Evolutionary conservation across 2,113 vertebrate genomes (phyloP).

Genomic region (Tupaia chinensis): DNA sequence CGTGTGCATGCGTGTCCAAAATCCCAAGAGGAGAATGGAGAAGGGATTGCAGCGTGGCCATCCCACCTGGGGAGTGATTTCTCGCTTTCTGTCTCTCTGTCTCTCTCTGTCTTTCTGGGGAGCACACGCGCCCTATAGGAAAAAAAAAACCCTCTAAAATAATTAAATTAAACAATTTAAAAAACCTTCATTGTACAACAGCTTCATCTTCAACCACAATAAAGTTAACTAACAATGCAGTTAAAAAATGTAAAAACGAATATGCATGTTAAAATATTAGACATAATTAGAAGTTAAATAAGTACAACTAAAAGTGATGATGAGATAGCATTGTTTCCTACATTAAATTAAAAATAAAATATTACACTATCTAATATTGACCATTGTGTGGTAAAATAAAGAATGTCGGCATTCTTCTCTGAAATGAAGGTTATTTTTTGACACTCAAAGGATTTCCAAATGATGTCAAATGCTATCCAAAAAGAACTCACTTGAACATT

Average conservation of each 20-base stretch:
- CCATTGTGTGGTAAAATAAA: not conserved
- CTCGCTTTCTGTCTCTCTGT: too few species aligned
- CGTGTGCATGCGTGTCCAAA: too few species aligned
- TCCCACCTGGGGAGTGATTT: too few species aligned
- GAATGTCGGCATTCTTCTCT: not conserved
- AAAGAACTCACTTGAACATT: not conserved
- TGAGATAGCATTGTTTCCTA: not conserved
- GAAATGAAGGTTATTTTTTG: not conserved
- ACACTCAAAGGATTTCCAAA: not conserved
- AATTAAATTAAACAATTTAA: too few species aligned
- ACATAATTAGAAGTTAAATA: not conserved
- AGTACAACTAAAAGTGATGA: not conserved
- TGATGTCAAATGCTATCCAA: not conserved
- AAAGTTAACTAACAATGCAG: not conserved
- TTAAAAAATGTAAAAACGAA: not conserved
- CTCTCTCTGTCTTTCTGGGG: too few species aligned
- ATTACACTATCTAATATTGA: not conserved
- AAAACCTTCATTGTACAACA: too few species aligned
- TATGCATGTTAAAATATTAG: not conserved
- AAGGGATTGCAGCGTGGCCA: too few species aligned
- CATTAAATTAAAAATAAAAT: slow-evolving; percentile 9
- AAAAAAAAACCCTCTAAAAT: too few species aligned
- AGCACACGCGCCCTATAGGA: too few species aligned
- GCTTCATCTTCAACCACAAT: not conserved
- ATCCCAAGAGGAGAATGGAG: too few species aligned